Evolutionary conservation across 2,888 invertebrate species (phyloP), one percentile per base, ranked within the genome.

Genomic region (Linyphia triangularis): DNA sequence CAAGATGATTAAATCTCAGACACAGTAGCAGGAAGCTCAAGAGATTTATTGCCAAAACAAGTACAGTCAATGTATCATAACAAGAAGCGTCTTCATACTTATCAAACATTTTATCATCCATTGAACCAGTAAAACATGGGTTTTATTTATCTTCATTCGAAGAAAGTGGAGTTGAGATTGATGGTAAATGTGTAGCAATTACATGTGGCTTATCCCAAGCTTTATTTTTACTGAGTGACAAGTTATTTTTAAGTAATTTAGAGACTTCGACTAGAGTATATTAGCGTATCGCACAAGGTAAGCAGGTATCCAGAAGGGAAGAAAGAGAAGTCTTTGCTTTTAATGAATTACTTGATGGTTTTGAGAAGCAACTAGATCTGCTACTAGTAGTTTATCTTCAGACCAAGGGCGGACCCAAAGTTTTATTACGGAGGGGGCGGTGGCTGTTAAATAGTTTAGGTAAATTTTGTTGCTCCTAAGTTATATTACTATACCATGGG

Each of bases 271-370:
- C 70, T 57, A 40, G 70, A 82, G 51, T 82, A 40, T 78, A 82
- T 72, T 70, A 82, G 43, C 59, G 19, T 40, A 70, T 82, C 70
- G 82, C 59, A 10, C 82, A 82, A 26, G 59, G 72, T 82, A 82
- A 61, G 37, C 70, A 57, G 73, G 22, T 82, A 82, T 72, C 82
- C 57, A 70, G 72, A 30, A 79, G 79, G 65, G 33, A 82, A 72
- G 70, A 81, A 69, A 81, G 69, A 81, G 70, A 82, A 72, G 82
- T 61, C 72, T 82, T 82, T 82, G 70, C 70, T 70, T 82, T 82
- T 30, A 82, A 30, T 72, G 72, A 72, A 82, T 73, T 72, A 72
- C 22, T 82, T 82, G 59, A 70, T 33, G 28, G 51, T 28, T 82
- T 82, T 73, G 72, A 82, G n/a, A 10, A 28, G 40, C 70, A 82